phyloP scores from a whole-genome alignment of 2,888 invertebrate species.

The Trissolcus japonicus region DNA sequence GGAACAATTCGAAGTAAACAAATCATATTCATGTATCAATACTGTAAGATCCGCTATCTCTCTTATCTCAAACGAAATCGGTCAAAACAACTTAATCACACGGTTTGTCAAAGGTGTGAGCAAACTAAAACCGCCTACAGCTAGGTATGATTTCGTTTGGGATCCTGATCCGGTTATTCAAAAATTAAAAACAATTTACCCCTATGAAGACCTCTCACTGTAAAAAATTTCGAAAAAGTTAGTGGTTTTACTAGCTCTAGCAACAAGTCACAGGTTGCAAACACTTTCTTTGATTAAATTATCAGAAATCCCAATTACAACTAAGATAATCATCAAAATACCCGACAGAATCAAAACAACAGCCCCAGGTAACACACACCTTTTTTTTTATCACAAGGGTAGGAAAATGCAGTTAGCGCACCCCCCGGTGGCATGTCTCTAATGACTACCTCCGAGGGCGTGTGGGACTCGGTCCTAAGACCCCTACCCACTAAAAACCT shows the following conservation, averaged over 20 bases:
- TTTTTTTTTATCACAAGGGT: too few relatives aligned
- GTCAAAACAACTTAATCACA: slow-evolving; percentile 40
- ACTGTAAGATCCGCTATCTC: slow-evolving; percentile 18
- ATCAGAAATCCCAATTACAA: slow-evolving; percentile 32
- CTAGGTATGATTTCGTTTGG: slow-evolving; percentile 60
- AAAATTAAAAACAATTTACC: slow-evolving; percentile 37
- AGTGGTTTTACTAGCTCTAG: slow-evolving; percentile 50
- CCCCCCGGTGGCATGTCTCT: too few relatives aligned
- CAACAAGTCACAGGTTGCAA: slow-evolving; percentile 56
- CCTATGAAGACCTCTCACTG: slow-evolving; percentile 12
- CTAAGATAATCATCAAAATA: slow-evolving; percentile 35
- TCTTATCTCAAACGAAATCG: slow-evolving; percentile 37
- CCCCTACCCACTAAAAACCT: too few relatives aligned
- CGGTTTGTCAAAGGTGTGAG: slow-evolving; percentile 57
- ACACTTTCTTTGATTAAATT: slow-evolving; percentile 47
- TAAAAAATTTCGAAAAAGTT: slow-evolving; percentile 39
- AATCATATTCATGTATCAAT: slow-evolving; percentile 26
- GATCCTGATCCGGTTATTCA: slow-evolving; percentile 58
- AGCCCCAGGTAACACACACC: too few relatives aligned
- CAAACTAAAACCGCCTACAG: slow-evolving; percentile 49
- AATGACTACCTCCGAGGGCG: too few relatives aligned
- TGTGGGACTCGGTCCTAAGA: too few relatives aligned
- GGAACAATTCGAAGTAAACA: slow-evolving; percentile 5
- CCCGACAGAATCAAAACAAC: slow-evolving; percentile 28
- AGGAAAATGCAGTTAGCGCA: too few relatives aligned